Conservation (phyloP, 1,140 invertebrate species). For the Conopomorpha cramerella region DNA sequence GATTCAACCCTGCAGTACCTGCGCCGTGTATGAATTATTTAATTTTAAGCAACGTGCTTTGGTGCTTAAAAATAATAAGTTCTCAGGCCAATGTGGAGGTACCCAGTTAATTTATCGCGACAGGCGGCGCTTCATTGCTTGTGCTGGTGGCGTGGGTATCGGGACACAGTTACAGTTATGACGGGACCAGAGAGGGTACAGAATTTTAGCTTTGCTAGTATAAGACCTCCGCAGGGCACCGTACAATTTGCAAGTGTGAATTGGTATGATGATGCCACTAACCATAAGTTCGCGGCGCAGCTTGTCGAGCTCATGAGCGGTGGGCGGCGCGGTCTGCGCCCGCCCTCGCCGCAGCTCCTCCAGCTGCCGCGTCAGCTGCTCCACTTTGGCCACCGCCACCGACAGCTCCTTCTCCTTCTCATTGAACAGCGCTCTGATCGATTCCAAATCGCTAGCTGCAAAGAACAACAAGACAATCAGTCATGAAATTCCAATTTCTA, state of each 20-base stretch:
- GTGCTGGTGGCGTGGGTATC: too few relatives aligned
- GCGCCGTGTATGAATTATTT: too few relatives aligned
- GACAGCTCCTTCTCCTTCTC: constrained; percentile 97
- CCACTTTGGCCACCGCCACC: constrained; percentile 92
- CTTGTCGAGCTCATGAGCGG: constrained; percentile 87
- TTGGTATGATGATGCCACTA: constrained; percentile 30
- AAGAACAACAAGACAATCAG: constrained; percentile 16
- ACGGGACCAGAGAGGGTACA: too few relatives aligned
- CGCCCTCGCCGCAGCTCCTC: constrained; percentile 82
- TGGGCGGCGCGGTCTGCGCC: constrained; percentile 69
- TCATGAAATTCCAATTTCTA: background rate
- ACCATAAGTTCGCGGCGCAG: constrained; percentile 88
- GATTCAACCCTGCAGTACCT: too few relatives aligned
- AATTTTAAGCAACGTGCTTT: too few relatives aligned
- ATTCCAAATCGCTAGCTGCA: constrained; percentile 91
- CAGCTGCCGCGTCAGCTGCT: constrained; percentile 90
- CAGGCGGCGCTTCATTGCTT: too few relatives aligned
- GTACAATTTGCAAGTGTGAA: constrained; percentile 2
- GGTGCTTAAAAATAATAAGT: too few relatives aligned
- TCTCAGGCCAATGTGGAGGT: too few relatives aligned
- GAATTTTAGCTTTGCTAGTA: too few relatives aligned
- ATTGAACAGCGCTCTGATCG: constrained; percentile 93
- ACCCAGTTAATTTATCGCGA: too few relatives aligned
- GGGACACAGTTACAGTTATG: too few relatives aligned
- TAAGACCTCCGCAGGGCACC: too few relatives aligned